Percentiles rank a stretch among this genome's conserved stretches.
These are phyloP conservation scores for Seriola aureovittata DNA, from an alignment of 2,113 vertebrate species.

Conservation along the genomic window DNA sequence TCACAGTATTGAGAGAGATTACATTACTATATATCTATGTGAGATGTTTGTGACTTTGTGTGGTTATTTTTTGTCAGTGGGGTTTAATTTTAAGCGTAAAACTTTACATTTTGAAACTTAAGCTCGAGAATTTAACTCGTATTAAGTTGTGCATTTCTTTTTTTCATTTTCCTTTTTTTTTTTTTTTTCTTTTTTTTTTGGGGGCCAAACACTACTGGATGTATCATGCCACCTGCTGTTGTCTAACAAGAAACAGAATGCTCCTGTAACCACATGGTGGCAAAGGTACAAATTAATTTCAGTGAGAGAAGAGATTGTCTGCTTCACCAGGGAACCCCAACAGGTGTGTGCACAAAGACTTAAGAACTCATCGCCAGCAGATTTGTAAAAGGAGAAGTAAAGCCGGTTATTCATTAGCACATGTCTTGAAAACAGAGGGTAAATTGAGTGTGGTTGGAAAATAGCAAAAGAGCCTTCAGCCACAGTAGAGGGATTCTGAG, in stretches of 20 bases:
- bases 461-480: conserved; percentile 41
- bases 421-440: conserved; percentile 38
- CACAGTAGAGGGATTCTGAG: conserved; percentile 42
- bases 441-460: conserved; percentile 56
- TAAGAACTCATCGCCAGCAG: conserved; percentile 38
- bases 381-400: conserved; percentile 40
- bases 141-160: background rate
- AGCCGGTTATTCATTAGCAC: conserved; percentile 63
- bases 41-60: conserved; percentile 13
- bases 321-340: conserved; percentile 29
- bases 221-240: conserved; percentile 52
- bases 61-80: background rate
- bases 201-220: conserved; percentile 37
- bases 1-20: background rate
- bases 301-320: conserved; percentile 40
- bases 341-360: conserved; percentile 66
- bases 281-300: conserved; percentile 50
- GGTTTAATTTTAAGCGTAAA: background rate
- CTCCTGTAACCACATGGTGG: conserved; percentile 54
- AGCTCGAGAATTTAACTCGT: background rate
- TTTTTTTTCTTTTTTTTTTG: conserved; percentile 11
- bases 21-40: conserved; percentile 2
- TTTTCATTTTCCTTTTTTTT: conserved; percentile 9
- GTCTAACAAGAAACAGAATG: conserved; percentile 51
- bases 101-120: too few species aligned